A percentile compares a stretch with the other conserved stretches of the same genome.
These are phyloP conservation scores for Trileptium ribeirensis DNA, from an alignment of 2,888 invertebrate species.

Conservation along the genomic window DNA sequence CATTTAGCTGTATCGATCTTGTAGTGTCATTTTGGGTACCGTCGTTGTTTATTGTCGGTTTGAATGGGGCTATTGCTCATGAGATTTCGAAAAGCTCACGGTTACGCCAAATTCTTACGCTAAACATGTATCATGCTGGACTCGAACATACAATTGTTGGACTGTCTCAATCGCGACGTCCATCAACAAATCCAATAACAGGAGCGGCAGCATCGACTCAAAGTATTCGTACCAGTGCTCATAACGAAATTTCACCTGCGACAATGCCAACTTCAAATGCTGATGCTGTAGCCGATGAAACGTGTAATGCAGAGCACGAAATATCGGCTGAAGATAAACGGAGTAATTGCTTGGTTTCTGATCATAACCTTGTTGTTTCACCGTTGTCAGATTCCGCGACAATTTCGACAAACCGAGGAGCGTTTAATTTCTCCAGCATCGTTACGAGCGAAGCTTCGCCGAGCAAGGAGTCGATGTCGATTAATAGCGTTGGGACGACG, in stretches of 20 bases:
- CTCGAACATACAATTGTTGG: neutral
- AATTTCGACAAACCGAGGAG: neutral
- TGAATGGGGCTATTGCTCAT: constrained; percentile 1
- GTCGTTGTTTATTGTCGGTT: constrained; percentile 1
- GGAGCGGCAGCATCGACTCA: neutral
- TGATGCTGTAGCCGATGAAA: neutral
- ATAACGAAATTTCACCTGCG: neutral
- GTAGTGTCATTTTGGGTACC: constrained; percentile 8
- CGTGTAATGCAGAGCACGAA: too few relatives aligned
- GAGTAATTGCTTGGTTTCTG: too few relatives aligned
- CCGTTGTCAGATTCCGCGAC: neutral
- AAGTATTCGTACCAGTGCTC: neutral
- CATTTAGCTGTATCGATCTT: constrained; percentile 10
- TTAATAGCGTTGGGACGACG: too few relatives aligned
- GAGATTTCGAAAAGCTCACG: constrained; percentile 10
- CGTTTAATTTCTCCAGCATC: too few relatives aligned
- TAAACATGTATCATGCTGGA: constrained; percentile 10
- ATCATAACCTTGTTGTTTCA: too few relatives aligned
- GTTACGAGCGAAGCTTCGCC: neutral
- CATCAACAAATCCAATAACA: neutral
- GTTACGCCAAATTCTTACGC: constrained; percentile 10
- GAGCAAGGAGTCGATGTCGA: neutral
- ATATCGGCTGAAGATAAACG: too few relatives aligned
- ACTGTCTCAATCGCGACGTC: too few relatives aligned
- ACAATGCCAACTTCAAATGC: neutral